These are phyloP conservation scores for Falco punctatus DNA, from an alignment of 2,113 vertebrate genomes.

Conservation along the genomic window DNA sequence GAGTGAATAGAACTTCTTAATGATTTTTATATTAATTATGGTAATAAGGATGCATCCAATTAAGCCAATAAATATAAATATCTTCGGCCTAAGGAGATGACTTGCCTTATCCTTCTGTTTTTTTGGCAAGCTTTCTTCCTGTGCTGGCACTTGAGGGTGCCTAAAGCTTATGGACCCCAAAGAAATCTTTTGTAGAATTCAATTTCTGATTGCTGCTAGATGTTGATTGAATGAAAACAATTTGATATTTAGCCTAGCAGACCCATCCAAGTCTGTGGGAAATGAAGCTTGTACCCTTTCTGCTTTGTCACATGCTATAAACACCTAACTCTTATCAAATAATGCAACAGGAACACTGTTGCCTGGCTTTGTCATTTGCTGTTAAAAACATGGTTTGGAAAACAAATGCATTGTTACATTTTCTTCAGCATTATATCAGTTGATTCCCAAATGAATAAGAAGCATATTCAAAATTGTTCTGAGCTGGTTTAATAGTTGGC, in stretches of 20 bases:
- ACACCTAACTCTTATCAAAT: not conserved
- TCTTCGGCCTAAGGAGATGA: not conserved
- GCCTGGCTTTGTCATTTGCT: not conserved
- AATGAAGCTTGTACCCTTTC: not conserved
- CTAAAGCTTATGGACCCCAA: not conserved
- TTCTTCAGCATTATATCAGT: not conserved
- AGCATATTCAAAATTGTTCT: conserved; percentile 18
- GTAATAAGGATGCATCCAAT: not conserved
- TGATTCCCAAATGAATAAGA: conserved; percentile 22
- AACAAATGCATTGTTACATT: not conserved
- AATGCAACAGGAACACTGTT: not conserved
- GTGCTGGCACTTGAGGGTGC: not conserved
- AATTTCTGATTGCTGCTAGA: not conserved
- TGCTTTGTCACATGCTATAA: conserved; percentile 4
- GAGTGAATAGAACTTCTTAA: not conserved
- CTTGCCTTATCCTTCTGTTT: not conserved
- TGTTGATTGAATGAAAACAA: not conserved
- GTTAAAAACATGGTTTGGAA: not conserved
- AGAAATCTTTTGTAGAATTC: not conserved
- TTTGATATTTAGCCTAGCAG: not conserved
- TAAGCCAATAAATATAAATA: not conserved
- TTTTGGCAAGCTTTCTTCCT: not conserved
- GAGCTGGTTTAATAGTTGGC: conserved; percentile 29
- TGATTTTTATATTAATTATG: not conserved
- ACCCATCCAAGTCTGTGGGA: not conserved